Conservation (phyloP, 2,797 vertebrate genomes). For the Neosilurus hyrtlii region DNA sequence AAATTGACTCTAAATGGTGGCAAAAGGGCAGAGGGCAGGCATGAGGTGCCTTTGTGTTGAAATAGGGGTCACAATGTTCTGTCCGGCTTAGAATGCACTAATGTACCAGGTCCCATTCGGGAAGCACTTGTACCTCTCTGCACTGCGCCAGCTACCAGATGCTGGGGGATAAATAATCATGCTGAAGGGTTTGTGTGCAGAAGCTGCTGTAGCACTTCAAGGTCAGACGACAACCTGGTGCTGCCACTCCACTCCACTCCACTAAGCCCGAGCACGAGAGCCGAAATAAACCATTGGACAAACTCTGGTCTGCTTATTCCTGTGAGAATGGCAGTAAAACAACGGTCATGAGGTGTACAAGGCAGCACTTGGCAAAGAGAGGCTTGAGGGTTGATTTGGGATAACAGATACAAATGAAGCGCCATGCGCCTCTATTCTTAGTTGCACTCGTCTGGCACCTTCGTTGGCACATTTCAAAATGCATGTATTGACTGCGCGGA, state of each 20-base stretch:
- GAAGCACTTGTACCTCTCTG: slow-evolving; percentile 39
- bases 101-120: slow-evolving; percentile 51
- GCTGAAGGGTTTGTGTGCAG: neutral
- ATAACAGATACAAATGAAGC: slow-evolving; percentile 53
- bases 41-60: slow-evolving; percentile 32
- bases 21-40: neutral
- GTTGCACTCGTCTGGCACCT: slow-evolving; percentile 32
- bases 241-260: slow-evolving; percentile 35
- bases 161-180: slow-evolving; percentile 54
- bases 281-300: slow-evolving; percentile 55
- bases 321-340: slow-evolving; percentile 59
- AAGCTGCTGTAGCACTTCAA: slow-evolving; percentile 44
- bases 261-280: slow-evolving; percentile 48
- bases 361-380: slow-evolving; percentile 48
- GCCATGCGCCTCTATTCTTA: slow-evolving; percentile 65
- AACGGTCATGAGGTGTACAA: slow-evolving; percentile 59
- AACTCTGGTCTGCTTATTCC: slow-evolving; percentile 45
- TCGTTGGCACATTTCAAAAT: slow-evolving; percentile 46
- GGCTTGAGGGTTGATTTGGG: slow-evolving; percentile 41
- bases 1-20: neutral
- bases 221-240: slow-evolving; percentile 45
- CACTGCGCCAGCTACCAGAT: slow-evolving; percentile 28
- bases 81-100: slow-evolving; percentile 47
- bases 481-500: slow-evolving; percentile 42
- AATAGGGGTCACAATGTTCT: slow-evolving; percentile 42